phyloP scores from a whole-genome alignment of 2,113 vertebrate genomes.

The Empidonax traillii region DNA sequence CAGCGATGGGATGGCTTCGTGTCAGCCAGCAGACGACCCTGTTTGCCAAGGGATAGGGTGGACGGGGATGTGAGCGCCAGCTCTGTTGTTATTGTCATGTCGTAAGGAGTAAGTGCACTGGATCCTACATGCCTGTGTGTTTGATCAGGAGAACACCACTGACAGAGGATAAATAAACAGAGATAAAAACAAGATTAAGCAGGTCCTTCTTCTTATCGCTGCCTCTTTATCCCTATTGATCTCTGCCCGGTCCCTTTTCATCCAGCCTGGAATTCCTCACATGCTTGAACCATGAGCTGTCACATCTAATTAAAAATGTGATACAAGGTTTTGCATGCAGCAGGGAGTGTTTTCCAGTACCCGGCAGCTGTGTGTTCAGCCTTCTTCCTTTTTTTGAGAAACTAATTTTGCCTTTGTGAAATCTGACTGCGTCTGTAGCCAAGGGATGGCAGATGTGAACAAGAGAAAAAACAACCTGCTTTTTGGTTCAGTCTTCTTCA shows the following conservation, averaged over 20 bases:
- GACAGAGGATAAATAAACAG: constrained; percentile 69
- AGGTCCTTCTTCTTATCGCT: constrained; percentile 57
- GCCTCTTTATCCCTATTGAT: constrained; percentile 64
- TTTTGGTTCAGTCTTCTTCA: background rate
- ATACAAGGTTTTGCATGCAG: background rate
- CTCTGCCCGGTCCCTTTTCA: constrained; percentile 26
- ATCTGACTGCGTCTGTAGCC: background rate
- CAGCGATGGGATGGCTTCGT: fast-evolving
- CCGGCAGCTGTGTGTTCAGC: background rate
- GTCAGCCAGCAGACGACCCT: background rate
- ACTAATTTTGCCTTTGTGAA: background rate
- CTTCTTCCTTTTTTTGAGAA: background rate
- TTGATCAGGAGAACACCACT: constrained; percentile 52
- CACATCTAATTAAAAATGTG: constrained; percentile 57
- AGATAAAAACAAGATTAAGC: constrained; percentile 68
- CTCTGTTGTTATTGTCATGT: constrained; percentile 45
- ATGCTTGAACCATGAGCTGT: constrained; percentile 56
- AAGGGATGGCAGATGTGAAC: background rate
- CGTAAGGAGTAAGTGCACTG: background rate
- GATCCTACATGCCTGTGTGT: constrained; percentile 45
- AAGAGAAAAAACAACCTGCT: background rate
- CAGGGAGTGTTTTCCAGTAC: background rate
- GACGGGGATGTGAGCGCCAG: background rate
- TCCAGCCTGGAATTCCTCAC: constrained; percentile 54
- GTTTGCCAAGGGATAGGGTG: background rate